A percentile compares a stretch with the other conserved stretches of the same genome.
Evolutionary conservation across 2,113 vertebrate species (phyloP).

Genomic region (Pygoscelis adeliae): DNA sequence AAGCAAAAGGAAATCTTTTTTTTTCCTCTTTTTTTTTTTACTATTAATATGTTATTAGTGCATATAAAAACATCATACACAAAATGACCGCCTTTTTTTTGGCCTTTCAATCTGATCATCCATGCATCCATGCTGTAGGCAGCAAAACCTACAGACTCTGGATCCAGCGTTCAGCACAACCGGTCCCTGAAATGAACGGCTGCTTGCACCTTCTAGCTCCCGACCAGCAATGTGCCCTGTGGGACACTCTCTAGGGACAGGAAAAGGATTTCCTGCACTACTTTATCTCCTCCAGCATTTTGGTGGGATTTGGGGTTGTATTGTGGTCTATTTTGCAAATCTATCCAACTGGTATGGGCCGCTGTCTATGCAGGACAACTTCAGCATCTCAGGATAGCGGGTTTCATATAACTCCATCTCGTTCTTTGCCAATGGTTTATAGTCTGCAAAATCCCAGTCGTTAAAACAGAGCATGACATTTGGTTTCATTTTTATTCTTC

Average conservation of each 20-base stretch:
- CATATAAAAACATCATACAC: not conserved
- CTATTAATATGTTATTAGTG: not conserved
- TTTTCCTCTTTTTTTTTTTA: not conserved
- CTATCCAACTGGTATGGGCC: rapidly evolving
- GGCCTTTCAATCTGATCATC: not conserved
- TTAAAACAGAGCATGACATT: not conserved
- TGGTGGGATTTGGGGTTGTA: not conserved
- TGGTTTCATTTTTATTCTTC: not conserved
- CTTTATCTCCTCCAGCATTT: not conserved
- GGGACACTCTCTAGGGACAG: not conserved
- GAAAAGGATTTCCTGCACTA: not conserved
- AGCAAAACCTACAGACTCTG: not conserved
- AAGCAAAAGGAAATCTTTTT: not conserved
- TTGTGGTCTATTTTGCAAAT: not conserved
- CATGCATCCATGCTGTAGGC: rapidly evolving
- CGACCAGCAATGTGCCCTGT: not conserved
- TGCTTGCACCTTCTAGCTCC: not conserved
- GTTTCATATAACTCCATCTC: not conserved
- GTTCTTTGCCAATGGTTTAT: not conserved
- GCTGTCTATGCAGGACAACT: not conserved
- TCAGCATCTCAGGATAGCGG: not conserved
- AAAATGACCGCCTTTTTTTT: not conserved
- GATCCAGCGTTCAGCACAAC: not conserved
- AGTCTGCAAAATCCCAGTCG: not conserved
- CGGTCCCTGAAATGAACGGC: not conserved